Conservation (phyloP, 37 sponge, comb jelly and placozoan genomes). For the Corticium candelabrum region DNA sequence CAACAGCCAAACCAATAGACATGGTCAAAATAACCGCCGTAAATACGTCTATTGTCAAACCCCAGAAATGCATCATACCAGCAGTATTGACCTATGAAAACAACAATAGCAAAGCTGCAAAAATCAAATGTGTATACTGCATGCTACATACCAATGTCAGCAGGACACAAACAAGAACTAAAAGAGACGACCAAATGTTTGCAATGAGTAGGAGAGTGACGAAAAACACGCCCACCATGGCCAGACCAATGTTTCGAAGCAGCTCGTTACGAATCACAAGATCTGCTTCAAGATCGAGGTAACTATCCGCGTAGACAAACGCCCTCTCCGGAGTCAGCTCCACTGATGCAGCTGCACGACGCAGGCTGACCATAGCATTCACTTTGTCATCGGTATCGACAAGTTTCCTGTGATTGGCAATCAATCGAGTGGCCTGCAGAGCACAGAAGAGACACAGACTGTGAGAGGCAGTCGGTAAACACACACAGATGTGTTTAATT, state of each 20-base stretch:
- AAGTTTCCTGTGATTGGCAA: slow-evolving; percentile 16
- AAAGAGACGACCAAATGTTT: slow-evolving; percentile 7
- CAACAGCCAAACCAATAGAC: slow-evolving; percentile 25
- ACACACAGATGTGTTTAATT: background rate
- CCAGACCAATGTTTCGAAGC: slow-evolving; percentile 21
- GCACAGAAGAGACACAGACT: too few species aligned
- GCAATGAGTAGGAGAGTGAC: slow-evolving; percentile 30
- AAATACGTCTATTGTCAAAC: slow-evolving; percentile 17
- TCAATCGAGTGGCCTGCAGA: background rate
- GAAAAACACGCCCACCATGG: slow-evolving; percentile 15
- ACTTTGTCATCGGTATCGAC: slow-evolving; percentile 30
- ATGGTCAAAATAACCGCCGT: slow-evolving; percentile 21
- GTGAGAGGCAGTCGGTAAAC: background rate
- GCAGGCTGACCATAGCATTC: slow-evolving; percentile 31
- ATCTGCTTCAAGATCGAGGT: background rate
- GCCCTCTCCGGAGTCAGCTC: background rate
- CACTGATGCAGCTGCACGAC: background rate
- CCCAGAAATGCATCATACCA: slow-evolving; percentile 30
- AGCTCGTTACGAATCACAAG: slow-evolving; percentile 7
- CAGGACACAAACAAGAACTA: slow-evolving; percentile 14
- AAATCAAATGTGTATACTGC: too few species aligned
- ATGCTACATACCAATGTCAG: slow-evolving; percentile 32
- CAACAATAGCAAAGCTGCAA: too few species aligned
- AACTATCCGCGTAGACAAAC: background rate
- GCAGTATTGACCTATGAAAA: slow-evolving; percentile 23